Conservation (phyloP, 2,888 invertebrate species). For the Orthosia gothica region DNA sequence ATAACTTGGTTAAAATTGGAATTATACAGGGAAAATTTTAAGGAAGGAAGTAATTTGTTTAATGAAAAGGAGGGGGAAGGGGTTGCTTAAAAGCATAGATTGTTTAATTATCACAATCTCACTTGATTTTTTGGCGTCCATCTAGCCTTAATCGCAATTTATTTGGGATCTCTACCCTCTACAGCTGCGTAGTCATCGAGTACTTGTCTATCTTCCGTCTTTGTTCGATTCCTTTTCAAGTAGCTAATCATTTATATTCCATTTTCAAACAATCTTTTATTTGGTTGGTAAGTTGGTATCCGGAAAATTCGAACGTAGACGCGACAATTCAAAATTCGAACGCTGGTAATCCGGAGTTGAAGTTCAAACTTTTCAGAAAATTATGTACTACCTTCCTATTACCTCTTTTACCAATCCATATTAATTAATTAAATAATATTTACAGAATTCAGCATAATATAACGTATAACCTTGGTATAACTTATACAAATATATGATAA, state of each 20-base stretch:
- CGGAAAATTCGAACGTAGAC: not conserved
- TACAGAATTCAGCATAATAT: not conserved
- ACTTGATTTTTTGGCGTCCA: not conserved
- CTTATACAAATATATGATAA: too few species aligned
- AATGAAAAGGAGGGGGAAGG: not conserved
- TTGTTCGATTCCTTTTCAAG: not conserved
- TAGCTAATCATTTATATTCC: not conserved
- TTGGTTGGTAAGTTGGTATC: not conserved
- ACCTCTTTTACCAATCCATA: not conserved
- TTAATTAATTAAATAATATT: not conserved
- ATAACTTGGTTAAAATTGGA: constrained; percentile 21
- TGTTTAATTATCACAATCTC: constrained; percentile 26
- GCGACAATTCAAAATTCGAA: not conserved
- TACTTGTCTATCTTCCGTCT: not conserved
- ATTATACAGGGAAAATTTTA: constrained; percentile 11
- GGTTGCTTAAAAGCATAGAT: constrained; percentile 10
- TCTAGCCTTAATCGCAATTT: not conserved
- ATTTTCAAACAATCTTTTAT: not conserved
- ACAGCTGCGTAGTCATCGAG: too few species aligned
- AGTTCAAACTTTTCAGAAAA: not conserved
- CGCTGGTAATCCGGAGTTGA: too few species aligned
- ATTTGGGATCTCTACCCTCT: not conserved
- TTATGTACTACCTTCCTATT: not conserved
- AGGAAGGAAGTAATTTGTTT: constrained; percentile 17
- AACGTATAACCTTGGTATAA: too few species aligned